Percentiles rank a stretch among this genome's conserved stretches.
Conservation (phyloP, 2,888 invertebrate species). For the Nymphalis polychloros region DNA sequence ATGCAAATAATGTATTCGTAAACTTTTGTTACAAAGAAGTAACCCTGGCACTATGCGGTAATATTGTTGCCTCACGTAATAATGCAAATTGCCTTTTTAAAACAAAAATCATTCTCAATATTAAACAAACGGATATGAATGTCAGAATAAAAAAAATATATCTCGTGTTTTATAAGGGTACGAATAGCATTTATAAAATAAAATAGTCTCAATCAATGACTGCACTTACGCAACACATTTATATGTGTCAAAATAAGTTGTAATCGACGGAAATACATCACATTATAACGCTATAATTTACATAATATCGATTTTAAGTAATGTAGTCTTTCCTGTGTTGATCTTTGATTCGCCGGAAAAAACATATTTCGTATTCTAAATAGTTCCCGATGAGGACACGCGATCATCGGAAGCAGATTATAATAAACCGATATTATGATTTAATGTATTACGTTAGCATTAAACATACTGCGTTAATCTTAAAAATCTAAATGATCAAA, state of each 20-base stretch:
- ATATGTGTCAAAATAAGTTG: conserved; percentile 31
- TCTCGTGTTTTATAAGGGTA: conserved; percentile 22
- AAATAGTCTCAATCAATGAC: conserved; percentile 12
- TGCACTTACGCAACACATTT: conserved; percentile 27
- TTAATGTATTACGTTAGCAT: neutral
- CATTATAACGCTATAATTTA: conserved; percentile 33
- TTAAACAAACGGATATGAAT: conserved; percentile 19
- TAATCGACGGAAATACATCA: conserved; percentile 40
- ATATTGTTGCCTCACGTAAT: neutral
- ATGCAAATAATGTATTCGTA: too few species aligned
- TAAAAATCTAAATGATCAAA: neutral
- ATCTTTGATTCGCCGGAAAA: conserved; percentile 44
- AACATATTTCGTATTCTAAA: conserved; percentile 54
- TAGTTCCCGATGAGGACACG: conserved; percentile 51
- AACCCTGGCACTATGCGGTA: neutral
- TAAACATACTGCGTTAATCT: neutral
- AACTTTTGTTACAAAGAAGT: neutral
- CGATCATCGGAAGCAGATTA: conserved; percentile 59
- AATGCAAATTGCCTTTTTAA: neutral
- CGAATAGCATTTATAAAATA: conserved; percentile 7
- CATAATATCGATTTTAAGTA: conserved; percentile 48
- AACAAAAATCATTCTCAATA: conserved; percentile 17
- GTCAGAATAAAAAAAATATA: conserved; percentile 7
- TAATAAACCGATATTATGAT: neutral
- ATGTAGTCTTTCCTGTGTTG: conserved; percentile 55